A percentile compares a stretch with the other conserved stretches of the same genome.
Conservation (phyloP, 2,888 invertebrate species). For the Drosophila prolongata region DNA sequence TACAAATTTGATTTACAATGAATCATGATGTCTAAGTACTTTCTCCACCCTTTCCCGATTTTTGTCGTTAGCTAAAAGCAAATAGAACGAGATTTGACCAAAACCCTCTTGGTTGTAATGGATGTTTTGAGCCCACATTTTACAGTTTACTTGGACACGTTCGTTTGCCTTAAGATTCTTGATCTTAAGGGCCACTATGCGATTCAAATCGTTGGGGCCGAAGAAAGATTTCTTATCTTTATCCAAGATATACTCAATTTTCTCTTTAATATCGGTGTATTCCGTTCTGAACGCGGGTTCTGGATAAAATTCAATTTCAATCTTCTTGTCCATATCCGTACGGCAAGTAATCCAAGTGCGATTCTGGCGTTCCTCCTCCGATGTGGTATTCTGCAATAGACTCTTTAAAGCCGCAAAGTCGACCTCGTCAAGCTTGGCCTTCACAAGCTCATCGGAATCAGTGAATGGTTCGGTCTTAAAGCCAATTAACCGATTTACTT, state of each 20-base stretch:
- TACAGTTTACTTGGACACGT: constrained; percentile 37
- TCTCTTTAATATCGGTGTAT: constrained; percentile 34
- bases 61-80: constrained; percentile 10
- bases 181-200: constrained; percentile 55
- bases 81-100: constrained; percentile 38
- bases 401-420: constrained; percentile 20
- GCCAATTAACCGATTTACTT: constrained; percentile 60
- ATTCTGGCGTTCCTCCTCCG: constrained; percentile 2
- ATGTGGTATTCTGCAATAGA: constrained; percentile 3
- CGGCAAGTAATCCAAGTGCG: constrained; percentile 57
- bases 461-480: constrained; percentile 43
- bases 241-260: not conserved
- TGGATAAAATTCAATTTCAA: constrained; percentile 38
- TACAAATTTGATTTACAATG: constrained; percentile 8
- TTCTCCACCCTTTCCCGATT: not conserved
- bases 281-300: constrained; percentile 34
- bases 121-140: constrained; percentile 62
- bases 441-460: constrained; percentile 10
- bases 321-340: not conserved
- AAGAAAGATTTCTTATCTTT: constrained; percentile 4
- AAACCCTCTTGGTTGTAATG: not conserved
- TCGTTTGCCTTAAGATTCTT: constrained; percentile 22
- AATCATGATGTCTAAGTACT: constrained; percentile 5
- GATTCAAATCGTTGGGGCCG: constrained; percentile 46
- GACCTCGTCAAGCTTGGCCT: not conserved